These are phyloP conservation scores for Leucoraja erinaceus DNA, from an alignment of 2,113 vertebrate genomes.

Conservation along the genomic window DNA sequence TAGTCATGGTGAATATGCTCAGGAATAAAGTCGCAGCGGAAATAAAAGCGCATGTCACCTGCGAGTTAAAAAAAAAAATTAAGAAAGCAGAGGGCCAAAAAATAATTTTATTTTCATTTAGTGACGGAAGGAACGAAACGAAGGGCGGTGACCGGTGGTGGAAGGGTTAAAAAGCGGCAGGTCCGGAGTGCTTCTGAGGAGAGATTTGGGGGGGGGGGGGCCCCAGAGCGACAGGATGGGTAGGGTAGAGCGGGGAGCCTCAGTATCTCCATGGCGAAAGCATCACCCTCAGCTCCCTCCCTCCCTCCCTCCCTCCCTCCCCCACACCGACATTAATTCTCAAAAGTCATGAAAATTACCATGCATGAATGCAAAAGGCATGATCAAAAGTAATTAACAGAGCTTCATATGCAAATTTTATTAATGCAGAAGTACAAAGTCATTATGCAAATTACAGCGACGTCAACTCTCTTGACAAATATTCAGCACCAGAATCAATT, in stretches of 20 bases:
- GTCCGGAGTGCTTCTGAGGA: neutral
- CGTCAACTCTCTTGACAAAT: constrained; percentile 99
- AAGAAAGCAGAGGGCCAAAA: neutral
- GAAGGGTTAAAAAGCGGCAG: constrained; percentile 10
- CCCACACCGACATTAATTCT: constrained; percentile 94
- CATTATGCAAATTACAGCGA: constrained; percentile 99
- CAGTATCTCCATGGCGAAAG: neutral
- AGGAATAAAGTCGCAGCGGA: neutral
- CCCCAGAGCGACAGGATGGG: neutral
- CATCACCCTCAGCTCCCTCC: constrained; percentile 48
- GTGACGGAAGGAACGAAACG: neutral
- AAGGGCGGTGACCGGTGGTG: neutral
- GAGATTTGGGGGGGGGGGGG: neutral
- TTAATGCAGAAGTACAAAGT: constrained; percentile 99
- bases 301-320: constrained; percentile 60
- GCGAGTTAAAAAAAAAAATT: neutral
- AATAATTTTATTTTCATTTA: neutral
- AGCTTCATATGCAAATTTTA: constrained; percentile 99
- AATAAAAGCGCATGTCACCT: neutral
- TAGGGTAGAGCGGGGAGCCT: neutral
- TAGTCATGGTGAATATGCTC: neutral
- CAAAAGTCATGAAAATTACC: constrained; percentile 99
- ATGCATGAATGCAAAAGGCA: constrained; percentile 99
- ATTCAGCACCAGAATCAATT: constrained; percentile 79
- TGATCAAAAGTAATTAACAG: constrained; percentile 99